phyloP scores from a whole-genome alignment of 2,113 vertebrate genomes.

The Ictalurus punctatus region DNA sequence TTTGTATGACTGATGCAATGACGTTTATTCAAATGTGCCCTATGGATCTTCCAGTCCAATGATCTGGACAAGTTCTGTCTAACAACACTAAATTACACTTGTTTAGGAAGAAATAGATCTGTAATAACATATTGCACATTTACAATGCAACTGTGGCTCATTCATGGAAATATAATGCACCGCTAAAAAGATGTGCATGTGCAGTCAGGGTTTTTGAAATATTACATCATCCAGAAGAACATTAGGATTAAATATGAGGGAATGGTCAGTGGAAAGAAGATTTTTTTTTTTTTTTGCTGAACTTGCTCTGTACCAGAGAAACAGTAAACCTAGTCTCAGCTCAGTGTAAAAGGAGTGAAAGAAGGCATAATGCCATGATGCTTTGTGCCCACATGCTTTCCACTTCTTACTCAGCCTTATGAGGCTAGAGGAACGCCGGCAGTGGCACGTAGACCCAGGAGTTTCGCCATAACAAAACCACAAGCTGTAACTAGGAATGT shows the following conservation, averaged over 20 bases:
- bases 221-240: background rate
- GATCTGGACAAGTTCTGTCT: background rate
- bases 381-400: background rate
- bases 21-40: background rate
- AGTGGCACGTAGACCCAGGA: conserved; percentile 35
- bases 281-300: background rate
- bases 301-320: background rate
- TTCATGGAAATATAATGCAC: background rate
- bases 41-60: background rate
- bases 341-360: background rate
- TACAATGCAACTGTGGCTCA: background rate
- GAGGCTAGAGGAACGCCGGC: background rate
- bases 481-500: conserved; percentile 20
- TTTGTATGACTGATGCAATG: background rate
- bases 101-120: background rate
- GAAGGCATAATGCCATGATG: conserved; percentile 2
- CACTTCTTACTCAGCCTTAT: conserved; percentile 5
- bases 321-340: conserved; percentile 2
- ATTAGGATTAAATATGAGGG: background rate
- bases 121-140: background rate
- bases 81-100: background rate
- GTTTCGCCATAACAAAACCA: conserved; percentile 27
- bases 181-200: too few species aligned
- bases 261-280: background rate
- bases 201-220: background rate